Conservation (phyloP, 2,113 vertebrate species). For the Cinclus mexicanus region DNA sequence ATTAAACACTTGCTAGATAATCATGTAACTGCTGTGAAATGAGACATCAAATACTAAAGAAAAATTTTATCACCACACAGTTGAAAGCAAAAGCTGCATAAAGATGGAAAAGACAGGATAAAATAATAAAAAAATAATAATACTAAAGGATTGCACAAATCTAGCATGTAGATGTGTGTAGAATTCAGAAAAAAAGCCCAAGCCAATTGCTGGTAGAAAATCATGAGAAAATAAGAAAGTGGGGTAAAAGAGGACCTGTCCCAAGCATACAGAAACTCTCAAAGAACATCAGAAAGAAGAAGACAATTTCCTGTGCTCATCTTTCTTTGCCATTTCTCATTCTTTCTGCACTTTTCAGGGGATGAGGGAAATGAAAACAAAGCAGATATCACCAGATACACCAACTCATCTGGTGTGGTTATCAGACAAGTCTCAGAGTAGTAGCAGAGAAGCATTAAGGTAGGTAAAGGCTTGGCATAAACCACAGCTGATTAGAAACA, state of each 20-base stretch:
- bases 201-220: not conserved
- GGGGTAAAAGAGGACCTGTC: not conserved
- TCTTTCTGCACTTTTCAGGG: not conserved
- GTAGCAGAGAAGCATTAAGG: not conserved
- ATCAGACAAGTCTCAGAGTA: not conserved
- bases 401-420: not conserved
- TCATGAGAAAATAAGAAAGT: not conserved
- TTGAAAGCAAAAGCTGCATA: not conserved
- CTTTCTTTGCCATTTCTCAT: not conserved
- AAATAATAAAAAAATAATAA: not conserved
- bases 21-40: not conserved
- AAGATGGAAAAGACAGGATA: not conserved
- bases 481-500: not conserved
- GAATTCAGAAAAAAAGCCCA: not conserved
- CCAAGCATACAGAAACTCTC: not conserved
- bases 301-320: not conserved
- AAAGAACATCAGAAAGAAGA: not conserved
- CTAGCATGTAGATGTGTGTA: fast-evolving
- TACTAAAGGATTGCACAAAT: not conserved
- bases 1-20: not conserved
- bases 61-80: not conserved
- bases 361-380: not conserved
- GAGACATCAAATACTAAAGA: not conserved
- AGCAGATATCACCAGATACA: not conserved
- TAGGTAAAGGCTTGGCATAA: not conserved